Percentiles rank a stretch among this genome's conserved stretches.
These are phyloP conservation scores for Lamprotornis superbus DNA, from an alignment of 2,113 vertebrate genomes.

Conservation along the genomic window DNA sequence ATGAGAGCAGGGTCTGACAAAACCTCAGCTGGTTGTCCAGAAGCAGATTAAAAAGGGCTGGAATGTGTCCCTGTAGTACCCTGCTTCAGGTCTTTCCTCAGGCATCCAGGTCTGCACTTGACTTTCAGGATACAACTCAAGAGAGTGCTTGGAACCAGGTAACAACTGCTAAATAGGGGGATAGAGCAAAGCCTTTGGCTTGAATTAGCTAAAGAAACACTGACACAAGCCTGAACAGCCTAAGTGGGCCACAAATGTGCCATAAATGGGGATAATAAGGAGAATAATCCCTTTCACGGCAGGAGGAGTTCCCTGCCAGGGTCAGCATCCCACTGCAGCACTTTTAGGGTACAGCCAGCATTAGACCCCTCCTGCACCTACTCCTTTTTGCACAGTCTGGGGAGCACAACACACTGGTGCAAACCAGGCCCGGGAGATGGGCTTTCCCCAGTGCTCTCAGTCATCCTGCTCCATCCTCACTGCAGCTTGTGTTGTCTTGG, in stretches of 20 bases:
- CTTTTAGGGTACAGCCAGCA: not conserved
- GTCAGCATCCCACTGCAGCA: not conserved
- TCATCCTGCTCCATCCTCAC: rapidly evolving
- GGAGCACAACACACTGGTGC: rapidly evolving
- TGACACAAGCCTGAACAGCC: not conserved
- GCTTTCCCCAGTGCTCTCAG: not conserved
- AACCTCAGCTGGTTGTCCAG: not conserved
- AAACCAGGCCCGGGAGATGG: not conserved
- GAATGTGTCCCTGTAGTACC: not conserved
- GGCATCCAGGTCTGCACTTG: rapidly evolving
- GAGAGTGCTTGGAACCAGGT: not conserved
- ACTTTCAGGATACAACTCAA: not conserved
- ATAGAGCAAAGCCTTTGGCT: not conserved
- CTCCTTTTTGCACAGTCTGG: not conserved
- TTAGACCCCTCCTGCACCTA: not conserved
- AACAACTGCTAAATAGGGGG: not conserved
- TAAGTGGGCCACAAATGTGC: not conserved
- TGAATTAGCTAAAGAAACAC: not conserved
- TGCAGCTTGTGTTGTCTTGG: not conserved
- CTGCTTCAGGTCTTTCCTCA: not conserved
- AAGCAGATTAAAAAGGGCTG: not conserved
- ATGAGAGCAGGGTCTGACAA: not conserved
- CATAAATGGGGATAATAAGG: not conserved
- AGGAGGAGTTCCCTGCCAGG: not conserved
- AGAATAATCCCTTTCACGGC: not conserved